These are phyloP conservation scores for Drosophila ohnishii DNA, from an alignment of 1,140 invertebrate species.

Conservation along the genomic window DNA sequence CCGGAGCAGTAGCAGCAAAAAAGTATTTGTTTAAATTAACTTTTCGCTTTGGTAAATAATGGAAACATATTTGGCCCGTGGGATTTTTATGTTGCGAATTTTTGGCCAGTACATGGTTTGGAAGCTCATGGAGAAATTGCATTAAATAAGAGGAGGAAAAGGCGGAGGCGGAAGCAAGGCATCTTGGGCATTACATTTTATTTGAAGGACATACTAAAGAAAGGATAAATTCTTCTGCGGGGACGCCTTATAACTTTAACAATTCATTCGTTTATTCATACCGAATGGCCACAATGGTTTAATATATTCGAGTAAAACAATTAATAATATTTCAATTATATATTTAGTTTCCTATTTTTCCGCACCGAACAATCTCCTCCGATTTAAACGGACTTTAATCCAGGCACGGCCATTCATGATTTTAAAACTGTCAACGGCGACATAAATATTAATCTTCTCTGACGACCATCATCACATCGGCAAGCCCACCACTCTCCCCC, in stretches of 20 bases:
- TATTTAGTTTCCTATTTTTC: not conserved
- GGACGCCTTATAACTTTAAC: not conserved
- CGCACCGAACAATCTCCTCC: not conserved
- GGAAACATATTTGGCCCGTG: constrained; percentile 37
- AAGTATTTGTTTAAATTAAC: constrained; percentile 48
- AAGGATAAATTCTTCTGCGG: not conserved
- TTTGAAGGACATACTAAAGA: constrained; percentile 35
- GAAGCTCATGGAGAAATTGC: constrained; percentile 11
- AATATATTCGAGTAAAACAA: too few relatives aligned
- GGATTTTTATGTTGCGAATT: constrained; percentile 37
- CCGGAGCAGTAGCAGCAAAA: constrained; percentile 6
- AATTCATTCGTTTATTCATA: not conserved
- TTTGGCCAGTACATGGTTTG: constrained; percentile 11
- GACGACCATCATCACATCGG: constrained; percentile 24
- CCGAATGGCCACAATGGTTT: too few relatives aligned
- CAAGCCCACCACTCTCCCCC: not conserved
- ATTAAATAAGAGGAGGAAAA: not conserved
- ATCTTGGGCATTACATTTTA: constrained; percentile 28
- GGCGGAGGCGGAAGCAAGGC: not conserved
- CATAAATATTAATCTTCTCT: constrained; percentile 72
- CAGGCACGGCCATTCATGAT: constrained; percentile 61
- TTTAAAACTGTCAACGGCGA: constrained; percentile 74
- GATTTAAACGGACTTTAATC: constrained; percentile 5
- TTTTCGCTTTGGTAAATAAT: constrained; percentile 33
- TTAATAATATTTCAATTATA: constrained; percentile 4